Percentiles rank a stretch among this genome's conserved stretches.
phyloP scores from a whole-genome alignment of 2,888 invertebrate genomes.

The Tinea trinotella region DNA sequence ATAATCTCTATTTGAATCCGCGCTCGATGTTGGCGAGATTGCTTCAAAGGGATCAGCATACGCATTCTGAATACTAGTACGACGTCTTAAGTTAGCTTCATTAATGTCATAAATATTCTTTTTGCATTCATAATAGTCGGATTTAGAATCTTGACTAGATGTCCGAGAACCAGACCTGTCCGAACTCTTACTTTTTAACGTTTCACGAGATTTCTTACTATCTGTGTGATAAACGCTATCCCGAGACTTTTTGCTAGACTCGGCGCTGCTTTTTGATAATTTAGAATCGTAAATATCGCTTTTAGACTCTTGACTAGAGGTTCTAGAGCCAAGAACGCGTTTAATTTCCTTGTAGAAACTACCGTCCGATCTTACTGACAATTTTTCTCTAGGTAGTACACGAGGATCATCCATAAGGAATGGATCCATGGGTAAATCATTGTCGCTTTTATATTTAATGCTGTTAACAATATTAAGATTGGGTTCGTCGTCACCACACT shows the following conservation, averaged over 20 bases:
- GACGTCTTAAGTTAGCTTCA: constrained; percentile 42
- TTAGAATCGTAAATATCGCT: constrained; percentile 79
- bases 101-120: constrained; percentile 58
- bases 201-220: constrained; percentile 76
- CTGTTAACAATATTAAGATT: constrained; percentile 68
- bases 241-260: constrained; percentile 76
- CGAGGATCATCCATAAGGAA: constrained; percentile 85
- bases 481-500: constrained; percentile 63
- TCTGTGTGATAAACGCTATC: constrained; percentile 77
- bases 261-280: constrained; percentile 75
- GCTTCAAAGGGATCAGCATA: constrained; percentile 60
- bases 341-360: constrained; percentile 80
- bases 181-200: constrained; percentile 75
- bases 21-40: constrained; percentile 76
- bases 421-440: constrained; percentile 81
- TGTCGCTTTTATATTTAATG: constrained; percentile 77
- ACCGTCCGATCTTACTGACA: constrained; percentile 81
- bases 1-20: constrained; percentile 76
- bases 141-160: constrained; percentile 81
- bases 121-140: constrained; percentile 79
- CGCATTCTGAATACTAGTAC: constrained; percentile 50
- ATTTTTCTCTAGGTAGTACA: constrained; percentile 79
- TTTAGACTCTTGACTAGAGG: constrained; percentile 80
- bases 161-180: constrained; percentile 75
- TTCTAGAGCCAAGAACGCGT: constrained; percentile 74